Base-by-base conservation (phyloP, 2,113 vertebrate genomes). In the Oreotragus oreotragus region DNA sequence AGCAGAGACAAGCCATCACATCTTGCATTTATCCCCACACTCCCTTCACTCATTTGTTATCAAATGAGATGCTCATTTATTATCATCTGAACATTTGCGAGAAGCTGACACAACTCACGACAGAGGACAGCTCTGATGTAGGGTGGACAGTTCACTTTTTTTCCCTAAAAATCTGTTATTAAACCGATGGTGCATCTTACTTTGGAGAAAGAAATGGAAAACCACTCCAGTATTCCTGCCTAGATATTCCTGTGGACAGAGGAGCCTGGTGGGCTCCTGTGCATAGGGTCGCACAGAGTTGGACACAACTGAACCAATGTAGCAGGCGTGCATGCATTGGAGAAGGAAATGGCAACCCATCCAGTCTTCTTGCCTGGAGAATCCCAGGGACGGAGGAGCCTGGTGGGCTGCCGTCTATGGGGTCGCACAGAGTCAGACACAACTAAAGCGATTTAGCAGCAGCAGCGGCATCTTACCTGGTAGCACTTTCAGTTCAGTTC, bases 91-190 rank as follows among this genome's bases (percentile, higher is more conserved):
- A 27, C 66, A 23, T 53, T 23, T 9, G 73, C 4, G 55, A n/a
- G 70, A 23, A 3, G 33, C 36, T 2, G 45, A 2, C 0, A 49
- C 43, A 28, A 9, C 27, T 36, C 4, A 0, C 23, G 4, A 1
- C 45, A 19, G 25, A 21, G 43, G 13, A 10, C 2, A 0, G 19
- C 10, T 23, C 88, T 8, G 39, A 3, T 0, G 13, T 13, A 10
- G 47, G 16, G 28, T 1, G 57, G 36, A 28, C 1, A 28, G 33
- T 4, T 17, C 53, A 0, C 7, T 21, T 47, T 36, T 12, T 43
- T 4, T 4, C 0, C 57, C n/a, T 15, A 17, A 36, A 88, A 66
- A 70, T 36, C 36, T 6, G 43, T 30, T 11, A 2, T 16, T 33
- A 39, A 1, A 25, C 21, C 2, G 58, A 19, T 15, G 58, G 28